Conservation (phyloP, 2,888 invertebrate genomes). For the Euspilapteryx auroguttella region DNA sequence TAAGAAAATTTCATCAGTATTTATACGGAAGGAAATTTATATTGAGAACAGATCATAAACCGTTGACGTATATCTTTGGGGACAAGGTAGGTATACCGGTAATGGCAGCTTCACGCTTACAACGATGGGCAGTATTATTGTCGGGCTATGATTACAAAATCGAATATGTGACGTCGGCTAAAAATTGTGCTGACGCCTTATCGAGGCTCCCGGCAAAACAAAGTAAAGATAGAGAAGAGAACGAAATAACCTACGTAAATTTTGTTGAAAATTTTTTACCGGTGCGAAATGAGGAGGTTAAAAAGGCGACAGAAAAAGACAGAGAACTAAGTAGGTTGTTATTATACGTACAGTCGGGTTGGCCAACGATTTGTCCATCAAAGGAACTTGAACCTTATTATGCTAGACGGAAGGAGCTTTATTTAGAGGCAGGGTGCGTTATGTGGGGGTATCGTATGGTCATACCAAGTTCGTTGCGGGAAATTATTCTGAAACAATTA, state of each 20-base stretch:
- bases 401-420: background rate
- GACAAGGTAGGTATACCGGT: background rate
- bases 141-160: background rate
- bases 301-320: background rate
- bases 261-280: no score
- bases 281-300: background rate
- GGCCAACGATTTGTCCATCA: background rate
- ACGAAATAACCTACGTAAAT: no score
- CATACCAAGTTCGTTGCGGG: constrained; percentile 5
- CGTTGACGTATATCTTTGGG: background rate
- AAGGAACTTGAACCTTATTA: background rate
- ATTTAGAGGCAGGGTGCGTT: background rate
- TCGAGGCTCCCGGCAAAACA: no score
- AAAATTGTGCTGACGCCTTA: no score
- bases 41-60: no score
- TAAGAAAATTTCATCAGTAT: constrained; percentile 3
- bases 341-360: background rate
- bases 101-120: no score
- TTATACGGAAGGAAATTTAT: no score
- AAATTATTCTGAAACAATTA: constrained; percentile 8
- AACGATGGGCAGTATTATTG: no score
- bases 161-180: background rate
- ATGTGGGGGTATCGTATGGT: constrained; percentile 6
- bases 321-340: background rate
- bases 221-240: no score